Base-by-base conservation (phyloP, 2,888 invertebrate genomes). In the Drosophila limbata region DNA sequence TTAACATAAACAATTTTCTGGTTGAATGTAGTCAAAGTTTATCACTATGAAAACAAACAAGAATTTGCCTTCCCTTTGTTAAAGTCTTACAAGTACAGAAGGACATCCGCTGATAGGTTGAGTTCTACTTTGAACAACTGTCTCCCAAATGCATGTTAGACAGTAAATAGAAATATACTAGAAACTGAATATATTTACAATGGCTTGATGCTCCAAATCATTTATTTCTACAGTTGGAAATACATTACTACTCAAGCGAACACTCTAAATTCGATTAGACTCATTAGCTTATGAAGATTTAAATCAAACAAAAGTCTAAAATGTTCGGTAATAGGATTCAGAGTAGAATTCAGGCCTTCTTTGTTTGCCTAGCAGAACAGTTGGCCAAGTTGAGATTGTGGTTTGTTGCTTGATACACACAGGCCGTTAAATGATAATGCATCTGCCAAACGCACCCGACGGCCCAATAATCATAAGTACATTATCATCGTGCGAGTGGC, bases 401-500 rank as follows among this genome's bases (percentile, higher is more conserved):
- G 57, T 31, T 47, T 40, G 8, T 35, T 19, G 28, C 28, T 28
- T 6, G 47, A 15, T 45, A 37, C 19, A 21, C 44, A 19, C 4
- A 11, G 37, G 35, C 35, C 37, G 8, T 19, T 28, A 33, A 33
- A 11, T 21, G 45, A 52, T 51, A 31, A 70, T 62, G 33, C 69
- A 70, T 39, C 44, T 55, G 40, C 31, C 64, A 69, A 71, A 44
- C 52, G 40, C 51, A 31, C 39, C 57, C 61, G 44, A 11, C 13
- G 57, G 67, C 25, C 15, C 48, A 59, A 73, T 51, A 63, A 62
- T 73, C 59, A 72, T 48, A 57, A 40, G 56, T 15, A 17, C 51
- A 59, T 63, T 59, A 63, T 45, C 51, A 59, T 35, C 39, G 21
- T 39, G 47, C 35, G 17, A 9, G 17, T 5, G 10, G 39, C 35